phyloP scores from a whole-genome alignment of 2,113 vertebrate genomes.

The Symphodus melops region DNA sequence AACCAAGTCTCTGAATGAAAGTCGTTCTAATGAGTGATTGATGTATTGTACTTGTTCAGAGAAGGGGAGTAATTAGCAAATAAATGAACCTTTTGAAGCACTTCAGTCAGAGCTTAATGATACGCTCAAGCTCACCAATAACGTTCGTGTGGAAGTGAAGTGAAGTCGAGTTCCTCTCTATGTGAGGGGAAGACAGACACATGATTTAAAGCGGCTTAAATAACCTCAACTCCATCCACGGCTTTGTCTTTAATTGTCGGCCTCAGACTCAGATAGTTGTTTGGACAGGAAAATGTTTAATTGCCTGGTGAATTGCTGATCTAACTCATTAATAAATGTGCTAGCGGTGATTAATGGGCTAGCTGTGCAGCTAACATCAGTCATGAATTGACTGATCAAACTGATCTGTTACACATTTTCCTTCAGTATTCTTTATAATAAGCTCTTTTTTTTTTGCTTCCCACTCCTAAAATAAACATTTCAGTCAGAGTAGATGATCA shows the following conservation, averaged over 20 bases:
- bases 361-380: not conserved
- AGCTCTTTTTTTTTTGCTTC: too few species aligned
- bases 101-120: constrained; percentile 59
- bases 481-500: not conserved
- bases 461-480: too few species aligned
- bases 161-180: constrained; percentile 31
- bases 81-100: constrained; percentile 64
- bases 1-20: constrained; percentile 27
- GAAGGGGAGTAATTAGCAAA: constrained; percentile 52
- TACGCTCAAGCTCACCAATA: constrained; percentile 39
- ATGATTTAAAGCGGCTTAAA: constrained; percentile 32
- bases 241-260: constrained; percentile 50
- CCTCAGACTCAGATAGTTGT: constrained; percentile 14
- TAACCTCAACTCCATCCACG: constrained; percentile 2
- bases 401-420: too few species aligned
- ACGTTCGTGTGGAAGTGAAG: constrained; percentile 25
- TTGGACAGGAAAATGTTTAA: constrained; percentile 35
- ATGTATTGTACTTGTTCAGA: constrained; percentile 60
- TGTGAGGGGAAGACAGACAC: constrained; percentile 43
- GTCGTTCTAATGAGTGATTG: constrained; percentile 39
- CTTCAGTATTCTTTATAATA: too few species aligned
- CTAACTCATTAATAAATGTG: too few species aligned
- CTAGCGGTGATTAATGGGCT: too few species aligned
- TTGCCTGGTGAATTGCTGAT: too few species aligned
- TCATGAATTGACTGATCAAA: not conserved